Evolutionary conservation across 2,888 invertebrate genomes (phyloP), one percentile per base, ranked within the genome.

Genomic region (Microchrysa polita): DNA sequence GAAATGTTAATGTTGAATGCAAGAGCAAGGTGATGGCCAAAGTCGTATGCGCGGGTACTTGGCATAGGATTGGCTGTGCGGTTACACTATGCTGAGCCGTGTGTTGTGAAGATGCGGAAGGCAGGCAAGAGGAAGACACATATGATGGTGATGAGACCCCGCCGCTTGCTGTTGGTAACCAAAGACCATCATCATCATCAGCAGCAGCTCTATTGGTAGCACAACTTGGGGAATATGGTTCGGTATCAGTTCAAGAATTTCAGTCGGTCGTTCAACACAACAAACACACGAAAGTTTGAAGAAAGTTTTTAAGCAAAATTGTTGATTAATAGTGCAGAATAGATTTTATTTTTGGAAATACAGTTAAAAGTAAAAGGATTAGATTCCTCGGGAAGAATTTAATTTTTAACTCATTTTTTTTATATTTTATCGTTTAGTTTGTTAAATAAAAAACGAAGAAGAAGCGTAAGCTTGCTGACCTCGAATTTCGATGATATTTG

Each of bases 231-330:
- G 7, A 34, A 34, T 34, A 34, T 34, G 27, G 27, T 34, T 34
- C 27, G 27, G n/a, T 57, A 34, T 69, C 69, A 69, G 69, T 69
- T 57, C 55, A 69, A 69, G 69, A 69, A 69, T 57, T 69, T 69
- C 69, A 57, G 55, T 69, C 69, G 69, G 69, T 69, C 69, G 69
- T 40, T 55, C 53, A 69, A 69, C 69, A 69, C n/a, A n/a, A n/a
- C n/a, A n/a, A n/a, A n/a, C n/a, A 40, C 55, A 67, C 27, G 27
- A 34, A 34, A 34, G 4, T 34, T 34, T 34, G 27, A 34, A 34
- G 7, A 34, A 34, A 34, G 27, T 34, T 34, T 34, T 34, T 34
- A 5, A 34, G 27, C 2, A 34, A 34, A 34, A 34, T 34, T 34
- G n/a, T 34, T 34, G 27, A 34, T 34, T 34, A 34, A 34, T 5